Evolutionary conservation across 2,888 invertebrate species (phyloP).

Genomic region (Cryptus armator): DNA sequence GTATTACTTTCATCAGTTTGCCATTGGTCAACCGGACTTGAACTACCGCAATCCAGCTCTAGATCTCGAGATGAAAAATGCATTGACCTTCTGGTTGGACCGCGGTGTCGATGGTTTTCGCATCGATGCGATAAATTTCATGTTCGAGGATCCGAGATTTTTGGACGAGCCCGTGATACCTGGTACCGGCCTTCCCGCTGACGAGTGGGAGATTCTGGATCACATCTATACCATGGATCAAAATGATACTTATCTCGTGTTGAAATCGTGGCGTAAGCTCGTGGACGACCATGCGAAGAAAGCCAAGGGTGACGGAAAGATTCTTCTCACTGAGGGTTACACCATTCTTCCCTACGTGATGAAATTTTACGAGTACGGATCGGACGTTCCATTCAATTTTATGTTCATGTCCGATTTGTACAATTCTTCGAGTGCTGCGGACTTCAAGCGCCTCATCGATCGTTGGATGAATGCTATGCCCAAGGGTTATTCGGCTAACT

Average conservation of each 20-base stretch:
- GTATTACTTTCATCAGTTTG: constrained; percentile 89
- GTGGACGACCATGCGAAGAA: constrained; percentile 87
- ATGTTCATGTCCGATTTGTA: constrained; percentile 85
- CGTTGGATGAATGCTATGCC: constrained; percentile 88
- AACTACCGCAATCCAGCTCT: constrained; percentile 87
- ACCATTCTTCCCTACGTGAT: constrained; percentile 86
- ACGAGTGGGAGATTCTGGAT: constrained; percentile 79
- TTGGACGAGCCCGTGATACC: constrained; percentile 79
- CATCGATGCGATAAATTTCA: constrained; percentile 83
- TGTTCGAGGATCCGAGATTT: constrained; percentile 76
- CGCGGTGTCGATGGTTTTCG: constrained; percentile 88
- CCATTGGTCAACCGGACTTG: constrained; percentile 88
- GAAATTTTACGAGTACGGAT: constrained; percentile 86
- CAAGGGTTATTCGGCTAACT: constrained; percentile 88
- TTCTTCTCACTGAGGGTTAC: constrained; percentile 89
- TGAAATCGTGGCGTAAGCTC: constrained; percentile 87
- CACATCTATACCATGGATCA: constrained; percentile 83
- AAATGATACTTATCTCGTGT: constrained; percentile 81
- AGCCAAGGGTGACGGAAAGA: constrained; percentile 77
- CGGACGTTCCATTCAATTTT: constrained; percentile 89
- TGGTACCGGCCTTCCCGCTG: constrained; percentile 67
- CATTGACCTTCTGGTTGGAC: constrained; percentile 86
- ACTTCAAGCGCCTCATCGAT: constrained; percentile 86
- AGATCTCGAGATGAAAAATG: constrained; percentile 85
- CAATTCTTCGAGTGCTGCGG: constrained; percentile 85